Conservation (phyloP, 2,113 vertebrate species). For the Bagarius yarrelli region DNA sequence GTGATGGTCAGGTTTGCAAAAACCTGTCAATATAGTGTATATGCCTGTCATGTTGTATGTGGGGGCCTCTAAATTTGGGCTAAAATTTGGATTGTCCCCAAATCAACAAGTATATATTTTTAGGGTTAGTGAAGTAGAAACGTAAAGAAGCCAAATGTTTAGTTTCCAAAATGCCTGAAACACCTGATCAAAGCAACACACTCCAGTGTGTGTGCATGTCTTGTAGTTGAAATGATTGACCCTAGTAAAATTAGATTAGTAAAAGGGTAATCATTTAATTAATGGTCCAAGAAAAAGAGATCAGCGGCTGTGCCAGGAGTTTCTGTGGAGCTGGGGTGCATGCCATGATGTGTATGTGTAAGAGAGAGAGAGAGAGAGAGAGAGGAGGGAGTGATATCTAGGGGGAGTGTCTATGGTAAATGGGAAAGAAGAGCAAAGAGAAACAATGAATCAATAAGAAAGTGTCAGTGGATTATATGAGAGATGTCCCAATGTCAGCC, state of each 20-base stretch:
- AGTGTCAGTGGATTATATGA: slow-evolving; percentile 3
- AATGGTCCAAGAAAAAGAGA: neutral
- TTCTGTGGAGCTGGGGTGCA: slow-evolving; percentile 60
- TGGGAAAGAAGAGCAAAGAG: neutral
- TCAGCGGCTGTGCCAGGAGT: slow-evolving; percentile 10
- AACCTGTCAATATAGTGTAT: no score
- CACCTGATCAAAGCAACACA: slow-evolving; percentile 12
- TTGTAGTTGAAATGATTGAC: neutral
- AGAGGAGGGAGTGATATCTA: neutral
- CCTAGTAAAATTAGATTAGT: slow-evolving; percentile 19
- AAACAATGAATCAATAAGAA: slow-evolving; percentile 1
- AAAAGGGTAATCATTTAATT: slow-evolving; percentile 58
- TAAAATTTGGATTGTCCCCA: neutral
- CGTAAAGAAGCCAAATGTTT: neutral
- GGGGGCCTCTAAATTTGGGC: neutral
- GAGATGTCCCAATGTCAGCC: slow-evolving; percentile 26
- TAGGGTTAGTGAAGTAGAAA: neutral
- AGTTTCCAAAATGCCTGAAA: neutral
- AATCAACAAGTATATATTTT: neutral
- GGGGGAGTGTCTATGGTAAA: slow-evolving; percentile 33
- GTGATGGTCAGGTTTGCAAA: no score
- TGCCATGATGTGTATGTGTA: slow-evolving; percentile 42
- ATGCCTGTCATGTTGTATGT: no score
- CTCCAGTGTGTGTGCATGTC: slow-evolving; percentile 24
- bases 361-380: slow-evolving; percentile 1